Evolutionary conservation across 1,140 invertebrate genomes (phyloP).

Genomic region (Monomorium pharaonis): DNA sequence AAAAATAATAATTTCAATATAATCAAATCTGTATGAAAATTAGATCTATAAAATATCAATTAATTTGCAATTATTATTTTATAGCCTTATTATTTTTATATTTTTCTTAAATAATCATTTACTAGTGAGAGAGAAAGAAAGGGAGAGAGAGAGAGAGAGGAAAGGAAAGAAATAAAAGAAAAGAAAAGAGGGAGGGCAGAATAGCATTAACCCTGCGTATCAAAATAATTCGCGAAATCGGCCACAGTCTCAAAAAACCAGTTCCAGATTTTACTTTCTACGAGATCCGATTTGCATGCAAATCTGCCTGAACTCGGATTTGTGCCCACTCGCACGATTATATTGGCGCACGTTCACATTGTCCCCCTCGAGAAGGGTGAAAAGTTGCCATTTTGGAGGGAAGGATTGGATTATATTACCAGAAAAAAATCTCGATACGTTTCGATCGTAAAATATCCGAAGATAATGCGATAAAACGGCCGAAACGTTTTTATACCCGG

Average conservation of each 20-base stretch:
- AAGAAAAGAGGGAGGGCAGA: background rate
- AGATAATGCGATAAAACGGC: conserved; percentile 1
- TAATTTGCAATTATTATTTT: no score
- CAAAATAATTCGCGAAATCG: conserved; percentile 56
- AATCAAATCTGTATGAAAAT: no score
- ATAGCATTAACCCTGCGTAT: conserved; percentile 2
- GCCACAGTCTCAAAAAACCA: conserved; percentile 14
- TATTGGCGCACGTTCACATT: conserved; percentile 32
- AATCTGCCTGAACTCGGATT: conserved; percentile 38
- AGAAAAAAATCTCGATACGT: conserved; percentile 24
- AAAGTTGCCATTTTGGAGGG: conserved; percentile 29
- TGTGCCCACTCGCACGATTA: conserved; percentile 27
- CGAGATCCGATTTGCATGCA: conserved; percentile 53
- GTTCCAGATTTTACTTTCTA: conserved; percentile 47
- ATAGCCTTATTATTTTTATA: no score
- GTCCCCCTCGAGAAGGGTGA: conserved; percentile 24
- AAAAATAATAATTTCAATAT: no score
- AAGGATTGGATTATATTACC: conserved; percentile 30
- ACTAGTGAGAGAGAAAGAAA: background rate
- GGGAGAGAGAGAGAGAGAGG: background rate
- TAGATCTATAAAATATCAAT: no score
- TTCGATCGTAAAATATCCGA: background rate
- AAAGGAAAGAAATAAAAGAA: background rate
- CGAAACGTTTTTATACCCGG: background rate
- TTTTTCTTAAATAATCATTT: no score